Evolutionary conservation across 2,797 vertebrate species (phyloP).

Genomic region (Rhinoraja longicauda): DNA sequence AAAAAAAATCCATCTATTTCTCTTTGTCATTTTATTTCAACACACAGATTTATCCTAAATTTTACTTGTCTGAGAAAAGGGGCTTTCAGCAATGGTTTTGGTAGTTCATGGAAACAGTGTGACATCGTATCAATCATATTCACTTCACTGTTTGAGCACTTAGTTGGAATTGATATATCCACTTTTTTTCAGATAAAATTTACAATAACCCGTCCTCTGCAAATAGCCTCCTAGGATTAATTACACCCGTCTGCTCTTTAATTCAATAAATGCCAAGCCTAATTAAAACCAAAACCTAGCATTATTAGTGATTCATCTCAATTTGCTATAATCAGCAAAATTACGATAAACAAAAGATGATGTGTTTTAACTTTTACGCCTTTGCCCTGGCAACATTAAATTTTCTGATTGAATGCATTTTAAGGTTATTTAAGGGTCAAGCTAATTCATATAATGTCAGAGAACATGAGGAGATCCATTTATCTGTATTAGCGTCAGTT

Average conservation of each 20-base stretch:
- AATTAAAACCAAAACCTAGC: slow-evolving; percentile 20
- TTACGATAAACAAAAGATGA: neutral
- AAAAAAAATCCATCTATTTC: neutral
- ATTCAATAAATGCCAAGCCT: slow-evolving; percentile 24
- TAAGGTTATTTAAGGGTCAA: neutral
- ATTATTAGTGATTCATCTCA: slow-evolving; percentile 18
- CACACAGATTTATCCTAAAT: neutral
- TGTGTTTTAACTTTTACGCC: neutral
- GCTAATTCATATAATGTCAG: neutral
- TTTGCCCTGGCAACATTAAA: neutral
- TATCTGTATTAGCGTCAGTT: neutral
- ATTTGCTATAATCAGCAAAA: slow-evolving; percentile 26
- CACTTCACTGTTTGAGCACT: neutral
- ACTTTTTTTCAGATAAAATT: slow-evolving; percentile 28
- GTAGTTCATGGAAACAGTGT: neutral
- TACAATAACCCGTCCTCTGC: neutral
- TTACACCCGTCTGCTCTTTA: neutral
- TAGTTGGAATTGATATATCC: neutral
- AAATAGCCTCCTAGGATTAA: neutral
- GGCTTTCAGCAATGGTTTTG: neutral
- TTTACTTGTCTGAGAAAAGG: neutral
- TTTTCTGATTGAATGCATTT: neutral
- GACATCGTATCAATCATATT: neutral
- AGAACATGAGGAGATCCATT: neutral
- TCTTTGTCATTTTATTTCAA: neutral